phyloP scores from a whole-genome alignment of 2,888 invertebrate genomes.

The Timema cristinae region DNA sequence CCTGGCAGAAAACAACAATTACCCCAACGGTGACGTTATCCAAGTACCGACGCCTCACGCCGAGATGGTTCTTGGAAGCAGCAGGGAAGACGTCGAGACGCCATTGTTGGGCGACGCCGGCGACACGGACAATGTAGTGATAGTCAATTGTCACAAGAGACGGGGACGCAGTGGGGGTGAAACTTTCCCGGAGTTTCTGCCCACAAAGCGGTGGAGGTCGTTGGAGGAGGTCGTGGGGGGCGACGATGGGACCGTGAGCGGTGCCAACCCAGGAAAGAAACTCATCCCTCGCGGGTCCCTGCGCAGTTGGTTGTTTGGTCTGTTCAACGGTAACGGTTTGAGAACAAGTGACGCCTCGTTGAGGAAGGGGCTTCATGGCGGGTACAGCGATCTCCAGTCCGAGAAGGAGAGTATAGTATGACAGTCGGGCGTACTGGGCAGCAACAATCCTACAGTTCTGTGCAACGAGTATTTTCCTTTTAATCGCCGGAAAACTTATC shows the following conservation, averaged over 20 bases:
- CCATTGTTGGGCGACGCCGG: constrained; percentile 50
- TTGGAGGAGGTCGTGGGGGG: constrained; percentile 60
- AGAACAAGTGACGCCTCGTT: constrained; percentile 60
- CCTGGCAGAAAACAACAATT: constrained; percentile 50
- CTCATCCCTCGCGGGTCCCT: constrained; percentile 61
- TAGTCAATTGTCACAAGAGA: constrained; percentile 23
- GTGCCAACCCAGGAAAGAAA: constrained; percentile 48
- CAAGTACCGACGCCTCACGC: constrained; percentile 37
- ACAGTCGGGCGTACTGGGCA: constrained; percentile 29
- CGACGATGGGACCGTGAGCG: constrained; percentile 31
- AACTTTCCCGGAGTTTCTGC: constrained; percentile 43
- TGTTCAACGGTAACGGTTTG: constrained; percentile 68
- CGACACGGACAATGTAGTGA: constrained; percentile 18
- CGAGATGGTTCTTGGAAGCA: constrained; percentile 37
- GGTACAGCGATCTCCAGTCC: constrained; percentile 53
- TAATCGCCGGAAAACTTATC: neutral
- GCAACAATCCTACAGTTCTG: constrained; percentile 16
- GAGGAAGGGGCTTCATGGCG: constrained; percentile 49
- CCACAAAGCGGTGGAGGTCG: constrained; percentile 71
- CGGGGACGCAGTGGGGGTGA: constrained; percentile 24
- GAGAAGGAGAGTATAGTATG: constrained; percentile 59
- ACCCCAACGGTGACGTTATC: constrained; percentile 52
- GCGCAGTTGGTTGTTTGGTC: constrained; percentile 68
- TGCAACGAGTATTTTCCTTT: constrained; percentile 12
- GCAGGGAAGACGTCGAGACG: constrained; percentile 46